Evolutionary conservation across 2,113 vertebrate species (phyloP), one percentile per base, ranked within the genome.

Genomic region (Anguilla japonica): DNA sequence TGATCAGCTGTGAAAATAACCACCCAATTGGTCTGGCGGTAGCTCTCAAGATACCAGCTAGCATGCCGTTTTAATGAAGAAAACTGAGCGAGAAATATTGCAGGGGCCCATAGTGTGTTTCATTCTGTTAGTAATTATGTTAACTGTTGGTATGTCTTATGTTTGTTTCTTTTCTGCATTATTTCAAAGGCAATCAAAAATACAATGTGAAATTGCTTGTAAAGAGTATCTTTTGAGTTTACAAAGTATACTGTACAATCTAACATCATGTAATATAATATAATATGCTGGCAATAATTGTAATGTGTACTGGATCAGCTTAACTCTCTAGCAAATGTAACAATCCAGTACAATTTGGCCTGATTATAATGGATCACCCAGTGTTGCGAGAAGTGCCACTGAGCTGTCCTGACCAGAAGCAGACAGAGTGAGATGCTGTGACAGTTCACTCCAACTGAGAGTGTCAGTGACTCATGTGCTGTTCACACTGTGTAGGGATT

Each of bases 1-100:
- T 67, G 60, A 67, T 67, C 60, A 67, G 71, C 71, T 75, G 71
- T n/a, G 71, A 29, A 75, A 75, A 75, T 75, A 75, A n/a, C n/a
- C n/a, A 13, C 0, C 26, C 1, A 3, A 26, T 26, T 75, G 71
- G 26, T n/a, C 26, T 34, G n/a, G 71, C 6, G 34, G 11, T 34
- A 34, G 71, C 9, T 34, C 71, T 34, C n/a, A 14, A 34, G 26
- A n/a, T 14, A 75, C 26, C n/a, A 13, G 71, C n/a, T 34, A 75
- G 71, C 71, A 75, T 75, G 71, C 9, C 11, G 2, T 34, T 29
- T 34, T 75, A 75, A 75, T 34, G 1, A 75, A 75, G 71, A 34
- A n/a, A 75, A 26, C 71, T 75, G 9, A 75, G 13, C 11, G 1
- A 71, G 63, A 75, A 34, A 29, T 75, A 75, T 34, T 34, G 1